phyloP scores from a whole-genome alignment of 2,888 invertebrate species.

The Strigamia transsilvanica region DNA sequence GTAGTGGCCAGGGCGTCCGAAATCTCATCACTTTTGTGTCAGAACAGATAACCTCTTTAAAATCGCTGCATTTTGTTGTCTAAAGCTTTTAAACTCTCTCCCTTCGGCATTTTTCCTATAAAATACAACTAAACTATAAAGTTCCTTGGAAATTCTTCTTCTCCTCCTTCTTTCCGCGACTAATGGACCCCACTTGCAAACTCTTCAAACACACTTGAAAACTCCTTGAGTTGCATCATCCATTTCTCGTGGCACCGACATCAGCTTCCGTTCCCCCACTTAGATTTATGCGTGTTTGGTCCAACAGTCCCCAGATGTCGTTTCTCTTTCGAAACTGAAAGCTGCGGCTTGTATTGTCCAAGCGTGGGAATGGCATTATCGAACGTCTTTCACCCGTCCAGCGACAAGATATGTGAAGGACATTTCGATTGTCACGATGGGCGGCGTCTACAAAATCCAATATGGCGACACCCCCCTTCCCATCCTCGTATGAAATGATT shows the following conservation, averaged over 20 bases:
- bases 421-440: slow-evolving; percentile 30
- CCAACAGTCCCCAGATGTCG: slow-evolving; percentile 30
- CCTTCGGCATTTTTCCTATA: not conserved
- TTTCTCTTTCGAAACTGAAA: slow-evolving; percentile 30
- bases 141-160: not conserved
- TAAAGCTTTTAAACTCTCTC: too few species aligned
- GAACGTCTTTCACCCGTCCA: slow-evolving; percentile 30
- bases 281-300: slow-evolving; percentile 26
- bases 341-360: slow-evolving; percentile 26
- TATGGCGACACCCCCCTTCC: not conserved
- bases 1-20: too few species aligned
- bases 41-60: too few species aligned
- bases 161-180: not conserved
- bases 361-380: slow-evolving; percentile 30
- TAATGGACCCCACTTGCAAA: not conserved
- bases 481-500: slow-evolving; percentile 1
- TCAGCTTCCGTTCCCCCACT: slow-evolving; percentile 24
- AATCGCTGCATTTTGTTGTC: too few species aligned
- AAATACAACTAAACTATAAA: not conserved
- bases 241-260: slow-evolving; percentile 17
- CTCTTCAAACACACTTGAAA: slow-evolving; percentile 26
- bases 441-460: slow-evolving; percentile 16
- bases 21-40: too few species aligned
- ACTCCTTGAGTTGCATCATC: slow-evolving; percentile 11
- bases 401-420: slow-evolving; percentile 30